phyloP scores from a whole-genome alignment of 1,140 invertebrate species.

The Calephelis virginiensis region DNA sequence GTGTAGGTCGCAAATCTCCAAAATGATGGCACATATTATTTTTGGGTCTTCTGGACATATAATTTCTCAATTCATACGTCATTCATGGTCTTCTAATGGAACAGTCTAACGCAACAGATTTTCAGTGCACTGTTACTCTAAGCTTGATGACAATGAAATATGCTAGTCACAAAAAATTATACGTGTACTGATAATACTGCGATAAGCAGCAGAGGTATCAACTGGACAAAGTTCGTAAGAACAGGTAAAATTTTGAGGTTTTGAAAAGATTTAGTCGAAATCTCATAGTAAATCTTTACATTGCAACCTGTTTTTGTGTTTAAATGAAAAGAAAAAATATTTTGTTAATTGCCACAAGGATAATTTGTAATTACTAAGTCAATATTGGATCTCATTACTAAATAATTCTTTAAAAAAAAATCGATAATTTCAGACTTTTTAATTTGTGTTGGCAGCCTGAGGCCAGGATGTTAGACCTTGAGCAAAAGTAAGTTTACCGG shows the following conservation, averaged over 20 bases:
- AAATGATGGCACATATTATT: constrained; percentile 63
- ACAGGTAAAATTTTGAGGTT: constrained; percentile 52
- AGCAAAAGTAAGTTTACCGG: too few relatives aligned
- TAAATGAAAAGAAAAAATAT: too few relatives aligned
- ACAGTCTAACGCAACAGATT: constrained; percentile 28
- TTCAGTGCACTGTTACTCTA: constrained; percentile 39
- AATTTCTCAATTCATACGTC: constrained; percentile 44
- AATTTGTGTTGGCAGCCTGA: too few relatives aligned
- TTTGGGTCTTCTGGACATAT: constrained; percentile 45
- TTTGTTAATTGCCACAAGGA: too few relatives aligned
- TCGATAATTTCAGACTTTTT: too few relatives aligned
- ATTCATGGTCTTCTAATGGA: constrained; percentile 43
- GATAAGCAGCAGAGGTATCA: constrained; percentile 37
- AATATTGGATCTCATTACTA: too few relatives aligned
- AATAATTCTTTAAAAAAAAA: too few relatives aligned
- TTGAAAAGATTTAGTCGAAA: too few relatives aligned
- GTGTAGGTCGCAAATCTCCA: constrained; percentile 50
- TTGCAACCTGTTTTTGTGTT: too few relatives aligned
- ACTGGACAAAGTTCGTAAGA: constrained; percentile 51
- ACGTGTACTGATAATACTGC: constrained; percentile 39
- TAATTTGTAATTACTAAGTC: too few relatives aligned
- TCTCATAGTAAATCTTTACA: too few relatives aligned
- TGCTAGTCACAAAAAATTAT: constrained; percentile 38
- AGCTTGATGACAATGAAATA: constrained; percentile 41
- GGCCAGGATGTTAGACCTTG: too few relatives aligned